Percentiles rank a stretch among this genome's conserved stretches.
phyloP scores from a whole-genome alignment of 2,797 vertebrate species.

The Notoglanidium macrostoma region DNA sequence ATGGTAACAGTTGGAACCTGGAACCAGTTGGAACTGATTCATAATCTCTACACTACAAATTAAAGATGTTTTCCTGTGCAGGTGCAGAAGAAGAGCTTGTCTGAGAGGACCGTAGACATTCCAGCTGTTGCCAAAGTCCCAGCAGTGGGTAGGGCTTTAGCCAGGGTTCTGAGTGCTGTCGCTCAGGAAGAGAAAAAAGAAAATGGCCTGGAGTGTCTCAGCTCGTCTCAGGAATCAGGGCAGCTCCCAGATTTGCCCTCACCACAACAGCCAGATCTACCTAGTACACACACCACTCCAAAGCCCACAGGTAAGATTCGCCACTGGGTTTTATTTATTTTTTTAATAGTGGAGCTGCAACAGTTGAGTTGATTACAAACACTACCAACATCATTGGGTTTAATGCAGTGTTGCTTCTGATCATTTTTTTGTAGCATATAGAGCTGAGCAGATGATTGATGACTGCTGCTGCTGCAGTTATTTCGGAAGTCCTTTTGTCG shows the following conservation, averaged over 20 bases:
- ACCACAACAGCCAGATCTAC: slow-evolving; percentile 15
- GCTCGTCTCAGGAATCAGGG: slow-evolving; percentile 16
- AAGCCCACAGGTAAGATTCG: slow-evolving; percentile 34
- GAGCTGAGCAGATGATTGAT: not conserved
- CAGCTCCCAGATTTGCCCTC: slow-evolving; percentile 29
- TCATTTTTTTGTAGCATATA: not conserved
- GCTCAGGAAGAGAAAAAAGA: slow-evolving; percentile 50
- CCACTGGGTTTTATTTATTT: not conserved
- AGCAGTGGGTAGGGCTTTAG: slow-evolving; percentile 49
- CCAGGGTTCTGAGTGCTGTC: slow-evolving; percentile 52
- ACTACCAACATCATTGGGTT: not conserved
- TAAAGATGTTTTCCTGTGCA: slow-evolving; percentile 42
- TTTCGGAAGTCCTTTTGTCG: not conserved
- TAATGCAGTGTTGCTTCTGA: not conserved
- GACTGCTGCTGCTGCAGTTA: not conserved
- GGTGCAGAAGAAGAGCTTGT: slow-evolving; percentile 69
- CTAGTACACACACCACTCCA: not conserved
- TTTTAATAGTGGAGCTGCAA: not conserved
- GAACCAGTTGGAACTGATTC: not conserved
- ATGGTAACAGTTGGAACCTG: not conserved
- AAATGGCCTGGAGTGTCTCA: slow-evolving; percentile 40
- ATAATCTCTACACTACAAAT: not conserved
- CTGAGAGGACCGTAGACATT: slow-evolving; percentile 36
- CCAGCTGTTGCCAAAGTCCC: slow-evolving; percentile 47
- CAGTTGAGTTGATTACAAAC: not conserved